phyloP scores from a whole-genome alignment of 2,113 vertebrate genomes.

The Mesocricetus auratus region DNA sequence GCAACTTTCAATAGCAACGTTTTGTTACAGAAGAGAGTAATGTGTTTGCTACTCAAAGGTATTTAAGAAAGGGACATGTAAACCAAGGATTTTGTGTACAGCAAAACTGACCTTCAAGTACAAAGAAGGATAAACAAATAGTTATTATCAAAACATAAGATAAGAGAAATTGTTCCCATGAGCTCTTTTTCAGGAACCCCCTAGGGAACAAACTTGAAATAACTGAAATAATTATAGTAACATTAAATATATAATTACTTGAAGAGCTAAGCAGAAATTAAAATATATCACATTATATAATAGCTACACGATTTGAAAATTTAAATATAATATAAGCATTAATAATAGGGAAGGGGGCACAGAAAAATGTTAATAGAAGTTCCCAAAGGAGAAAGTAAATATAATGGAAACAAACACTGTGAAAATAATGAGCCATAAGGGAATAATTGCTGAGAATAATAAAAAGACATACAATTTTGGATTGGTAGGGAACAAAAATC shows the following conservation, averaged over 20 bases:
- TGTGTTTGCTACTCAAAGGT: background rate
- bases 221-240: background rate
- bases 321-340: background rate
- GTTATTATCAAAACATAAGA: background rate
- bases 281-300: background rate
- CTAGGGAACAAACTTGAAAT: background rate
- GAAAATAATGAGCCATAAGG: background rate
- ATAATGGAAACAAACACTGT: background rate
- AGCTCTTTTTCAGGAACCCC: background rate
- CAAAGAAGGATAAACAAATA: background rate
- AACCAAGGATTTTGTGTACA: background rate
- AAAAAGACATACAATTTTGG: background rate
- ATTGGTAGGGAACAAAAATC: background rate
- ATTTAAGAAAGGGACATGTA: background rate
- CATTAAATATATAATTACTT: background rate
- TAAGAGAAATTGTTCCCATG: background rate
- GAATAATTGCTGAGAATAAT: background rate
- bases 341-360: background rate
- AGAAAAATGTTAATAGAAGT: background rate
- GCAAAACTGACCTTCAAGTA: background rate
- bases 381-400: background rate
- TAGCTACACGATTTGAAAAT: background rate
- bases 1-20: background rate
- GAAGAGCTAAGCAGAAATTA: background rate
- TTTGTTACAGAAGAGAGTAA: background rate